phyloP scores from a whole-genome alignment of 2,113 vertebrate genomes.

The Lepisosteus oculatus region DNA sequence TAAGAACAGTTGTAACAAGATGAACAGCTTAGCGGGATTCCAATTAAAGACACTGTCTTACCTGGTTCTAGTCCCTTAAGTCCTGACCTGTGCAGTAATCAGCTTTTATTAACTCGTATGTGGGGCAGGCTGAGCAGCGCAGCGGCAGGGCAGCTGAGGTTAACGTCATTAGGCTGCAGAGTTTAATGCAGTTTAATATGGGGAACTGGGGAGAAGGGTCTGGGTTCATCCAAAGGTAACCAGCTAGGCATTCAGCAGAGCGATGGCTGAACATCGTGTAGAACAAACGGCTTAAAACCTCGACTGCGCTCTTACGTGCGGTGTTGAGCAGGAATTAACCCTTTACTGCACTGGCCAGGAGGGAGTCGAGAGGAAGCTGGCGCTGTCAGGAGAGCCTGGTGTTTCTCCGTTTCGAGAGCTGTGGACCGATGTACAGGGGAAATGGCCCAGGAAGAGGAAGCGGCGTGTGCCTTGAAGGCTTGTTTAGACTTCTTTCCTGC shows the following conservation, averaged over 20 bases:
- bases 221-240: slow-evolving; percentile 3
- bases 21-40: slow-evolving; percentile 75
- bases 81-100: slow-evolving; percentile 55
- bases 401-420: too few species aligned
- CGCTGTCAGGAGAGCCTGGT: too few species aligned
- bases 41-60: slow-evolving; percentile 66
- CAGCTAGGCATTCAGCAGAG: neutral
- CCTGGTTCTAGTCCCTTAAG: slow-evolving; percentile 70
- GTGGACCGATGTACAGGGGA: too few species aligned
- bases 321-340: too few species aligned
- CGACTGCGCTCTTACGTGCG: too few species aligned
- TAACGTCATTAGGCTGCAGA: slow-evolving; percentile 15
- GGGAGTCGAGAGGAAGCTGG: too few species aligned
- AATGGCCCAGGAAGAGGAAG: too few species aligned
- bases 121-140: slow-evolving; percentile 37
- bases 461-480: too few species aligned
- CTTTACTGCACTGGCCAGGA: too few species aligned
- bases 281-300: too few species aligned
- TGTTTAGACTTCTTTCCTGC: too few species aligned
- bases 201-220: neutral
- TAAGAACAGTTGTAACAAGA: slow-evolving; percentile 70
- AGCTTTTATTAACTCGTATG: slow-evolving; percentile 32
- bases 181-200: slow-evolving; percentile 10
- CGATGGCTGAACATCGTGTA: neutral
- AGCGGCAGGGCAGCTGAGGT: slow-evolving; percentile 14